Evolutionary conservation across 2,888 invertebrate species (phyloP), one percentile per base, ranked within the genome.

Genomic region (Nasonovia ribisnigri): DNA sequence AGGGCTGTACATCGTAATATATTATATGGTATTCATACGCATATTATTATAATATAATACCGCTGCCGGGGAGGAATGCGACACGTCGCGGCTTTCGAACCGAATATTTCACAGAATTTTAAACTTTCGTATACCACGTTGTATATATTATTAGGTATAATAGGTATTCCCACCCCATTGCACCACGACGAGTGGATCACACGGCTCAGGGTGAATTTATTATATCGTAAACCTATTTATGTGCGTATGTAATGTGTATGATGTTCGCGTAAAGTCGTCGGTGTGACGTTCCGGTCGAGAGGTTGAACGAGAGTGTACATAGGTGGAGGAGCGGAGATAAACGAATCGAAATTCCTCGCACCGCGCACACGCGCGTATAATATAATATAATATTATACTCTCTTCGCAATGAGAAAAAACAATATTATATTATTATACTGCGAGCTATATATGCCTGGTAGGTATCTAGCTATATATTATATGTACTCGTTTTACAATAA

Each of bases 211-310:
- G 36, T 4, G 54, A 36, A 88, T 88, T 88, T 51, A 51, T 88
- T 86, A 86, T 84, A 29, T 26, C 43, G n/a, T 48, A 87, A 46
- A 29, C 48, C 1, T 86, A 43, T 29, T 8, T 77, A 20, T 77
- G 60, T 36, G 36, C 36, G 36, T 77, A 6, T 77, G n/a, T n/a
- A 20, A 16, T n/a, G n/a, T 67, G 1, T 67, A 67, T 67, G 67
- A n/a, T 77, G 20, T 8, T 6, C 36, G 36, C 77, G 20, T 77
- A 77, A 77, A 36, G 6, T 77, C 20, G 77, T 77, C 36, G 20
- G 36, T 77, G 20, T 77, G 77, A 29, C 84, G 84, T 57, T n/a
- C 86, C 46, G 84, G 84, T 84, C 57, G n/a, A 86, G 57, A 57
- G 84, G 84, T 84, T 77, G 77, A 77, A 77, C 8, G 20, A 77